These are phyloP conservation scores for Apolygus lucorum DNA, from an alignment of 1,140 invertebrate genomes.

Conservation along the genomic window DNA sequence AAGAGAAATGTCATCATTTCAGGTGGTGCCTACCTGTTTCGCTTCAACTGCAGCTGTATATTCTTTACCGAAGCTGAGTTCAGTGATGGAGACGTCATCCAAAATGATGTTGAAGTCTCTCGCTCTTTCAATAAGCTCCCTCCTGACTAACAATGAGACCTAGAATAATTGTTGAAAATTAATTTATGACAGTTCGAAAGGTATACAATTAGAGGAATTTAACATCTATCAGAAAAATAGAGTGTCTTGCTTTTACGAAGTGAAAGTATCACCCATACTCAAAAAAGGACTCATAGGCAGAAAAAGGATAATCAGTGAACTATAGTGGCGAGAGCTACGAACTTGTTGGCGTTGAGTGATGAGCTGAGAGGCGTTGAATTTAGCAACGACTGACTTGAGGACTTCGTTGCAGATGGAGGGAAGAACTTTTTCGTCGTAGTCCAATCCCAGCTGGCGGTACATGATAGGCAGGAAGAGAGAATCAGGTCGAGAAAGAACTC, in stretches of 20 bases:
- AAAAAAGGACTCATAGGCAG: no score
- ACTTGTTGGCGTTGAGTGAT: conserved; percentile 98
- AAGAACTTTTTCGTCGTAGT: conserved; percentile 85
- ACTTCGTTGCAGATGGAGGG: conserved; percentile 99
- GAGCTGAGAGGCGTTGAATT: conserved; percentile 98
- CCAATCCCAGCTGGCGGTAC: conserved; percentile 79
- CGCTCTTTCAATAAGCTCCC: conserved; percentile 92
- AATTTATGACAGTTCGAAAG: no score
- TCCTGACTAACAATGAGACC: conserved; percentile 84
- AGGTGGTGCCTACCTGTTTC: conserved; percentile 69
- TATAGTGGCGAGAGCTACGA: background rate
- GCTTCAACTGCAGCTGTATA: conserved; percentile 99
- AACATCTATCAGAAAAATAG: background rate
- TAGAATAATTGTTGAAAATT: conserved; percentile 35
- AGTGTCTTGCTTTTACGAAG: no score
- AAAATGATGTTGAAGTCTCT: conserved; percentile 97
- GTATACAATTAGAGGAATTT: background rate
- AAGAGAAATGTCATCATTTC: no score
- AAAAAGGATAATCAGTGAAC: no score
- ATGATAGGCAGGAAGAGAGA: conserved; percentile 67
- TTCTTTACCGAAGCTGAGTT: conserved; percentile 96
- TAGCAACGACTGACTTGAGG: conserved; percentile 96
- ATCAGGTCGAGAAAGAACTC: conserved; percentile 92
- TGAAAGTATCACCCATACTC: no score
- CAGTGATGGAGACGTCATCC: conserved; percentile 99